Base-by-base conservation (phyloP, 1,140 invertebrate genomes). In the Bradysia coprophila region DNA sequence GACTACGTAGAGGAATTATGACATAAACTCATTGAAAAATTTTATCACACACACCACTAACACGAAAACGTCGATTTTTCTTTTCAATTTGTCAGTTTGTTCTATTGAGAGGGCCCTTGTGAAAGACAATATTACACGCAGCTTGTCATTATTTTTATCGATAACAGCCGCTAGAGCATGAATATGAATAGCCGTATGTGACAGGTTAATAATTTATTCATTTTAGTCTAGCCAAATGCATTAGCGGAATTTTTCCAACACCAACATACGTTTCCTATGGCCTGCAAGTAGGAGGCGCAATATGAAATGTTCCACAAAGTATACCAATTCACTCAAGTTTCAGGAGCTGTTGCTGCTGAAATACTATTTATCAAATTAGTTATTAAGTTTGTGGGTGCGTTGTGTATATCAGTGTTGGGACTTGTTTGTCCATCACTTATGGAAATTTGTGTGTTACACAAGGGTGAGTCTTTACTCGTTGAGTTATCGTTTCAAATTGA, bases 211-310 rank as follows among this genome's bases (percentile, higher is more conserved):
- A 49, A 44, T 48, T 45, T 50, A 41, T 40, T n/a, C 3, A 22
- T 69, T 68, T 24, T 64, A 90, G 87, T 38, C 63, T 88, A 47
- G 78, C 86, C 13, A 72, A 85, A 50, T 63, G 68, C 21, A 81
- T 89, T n/a, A 79, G 81, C 51, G 59, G 87, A 1, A 76, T 88
- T 56, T 92, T 92, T 57, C 79, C 85, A 0, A 49, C 91, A 2
- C 83, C 87, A 1, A 89, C 92, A 23, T 91, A 86, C 59, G 79
- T 93, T 40, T 83, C 85, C 0, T 94, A 92, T 64, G 82, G 81
- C 2, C 64, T 96, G n/a, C 91, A 96, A 63, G 81, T 87, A 36
- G 96, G 91, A 61, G 90, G 96, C 2, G 87, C 92, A 0, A 75
- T 93, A 10, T 76, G 84, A 46, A 90, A 95, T 24, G 67, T 92